These are phyloP conservation scores for Palloptera scutellata DNA, from an alignment of 2,888 invertebrate genomes.

Conservation along the genomic window DNA sequence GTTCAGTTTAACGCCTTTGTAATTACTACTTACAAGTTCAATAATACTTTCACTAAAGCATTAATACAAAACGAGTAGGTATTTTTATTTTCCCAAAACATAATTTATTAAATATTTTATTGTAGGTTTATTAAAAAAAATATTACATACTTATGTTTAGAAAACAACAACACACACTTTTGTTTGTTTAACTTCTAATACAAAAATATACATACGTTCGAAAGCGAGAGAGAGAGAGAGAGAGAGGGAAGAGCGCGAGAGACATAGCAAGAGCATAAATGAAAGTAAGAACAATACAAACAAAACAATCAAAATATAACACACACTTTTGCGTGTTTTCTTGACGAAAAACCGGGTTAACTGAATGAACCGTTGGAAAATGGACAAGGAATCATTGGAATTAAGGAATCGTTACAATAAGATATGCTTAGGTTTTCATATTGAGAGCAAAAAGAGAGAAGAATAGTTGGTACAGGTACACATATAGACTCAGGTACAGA, in stretches of 20 bases:
- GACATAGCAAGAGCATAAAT: constrained; percentile 5
- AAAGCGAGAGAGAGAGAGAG: constrained; percentile 5
- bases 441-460: no score
- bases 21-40: neutral
- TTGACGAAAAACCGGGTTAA: neutral
- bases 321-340: constrained; percentile 26
- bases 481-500: no score
- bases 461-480: no score
- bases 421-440: no score
- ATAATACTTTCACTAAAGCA: neutral
- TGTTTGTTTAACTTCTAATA: constrained; percentile 34
- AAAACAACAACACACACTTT: constrained; percentile 54
- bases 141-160: constrained; percentile 40
- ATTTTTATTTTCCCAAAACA: constrained; percentile 14
- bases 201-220: constrained; percentile 17
- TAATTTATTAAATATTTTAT: constrained; percentile 6
- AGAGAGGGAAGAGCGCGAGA: constrained; percentile 2
- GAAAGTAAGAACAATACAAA: constrained; percentile 11
- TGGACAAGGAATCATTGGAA: neutral
- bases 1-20: no score
- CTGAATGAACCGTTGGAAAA: constrained; percentile 34
- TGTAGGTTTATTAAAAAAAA: constrained; percentile 16
- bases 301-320: neutral
- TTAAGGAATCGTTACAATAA: neutral
- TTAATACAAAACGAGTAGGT: neutral